These are phyloP conservation scores for Hydroisotoma schaefferi DNA, from an alignment of 2,888 invertebrate genomes.

Conservation along the genomic window DNA sequence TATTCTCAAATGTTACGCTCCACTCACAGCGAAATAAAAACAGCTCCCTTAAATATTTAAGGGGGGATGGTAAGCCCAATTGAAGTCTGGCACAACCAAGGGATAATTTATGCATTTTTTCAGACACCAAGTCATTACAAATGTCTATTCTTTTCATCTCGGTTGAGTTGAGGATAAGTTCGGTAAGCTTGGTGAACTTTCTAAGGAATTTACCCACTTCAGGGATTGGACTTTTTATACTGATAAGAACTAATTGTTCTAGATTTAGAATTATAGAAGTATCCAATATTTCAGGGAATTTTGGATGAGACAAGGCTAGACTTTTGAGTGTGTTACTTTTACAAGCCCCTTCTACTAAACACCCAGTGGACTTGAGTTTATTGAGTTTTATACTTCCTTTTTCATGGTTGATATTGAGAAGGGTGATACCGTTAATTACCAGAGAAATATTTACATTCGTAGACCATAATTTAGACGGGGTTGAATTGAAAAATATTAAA, in stretches of 20 bases:
- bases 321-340: slow-evolving; percentile 5
- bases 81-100: slow-evolving; percentile 7
- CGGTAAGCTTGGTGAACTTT: slow-evolving; percentile 22
- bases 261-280: slow-evolving; percentile 6
- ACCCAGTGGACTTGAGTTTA: slow-evolving; percentile 9
- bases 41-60: slow-evolving; percentile 14
- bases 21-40: slow-evolving; percentile 20
- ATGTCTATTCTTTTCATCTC: slow-evolving; percentile 11
- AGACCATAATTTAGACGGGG: slow-evolving; percentile 20
- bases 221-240: slow-evolving; percentile 4
- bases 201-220: slow-evolving; percentile 12
- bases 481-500: slow-evolving; percentile 26
- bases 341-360: slow-evolving; percentile 5
- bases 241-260: slow-evolving; percentile 17
- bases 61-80: slow-evolving; percentile 1
- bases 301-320: slow-evolving; percentile 15
- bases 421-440: slow-evolving; percentile 21
- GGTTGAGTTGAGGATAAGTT: slow-evolving; percentile 11
- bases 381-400: slow-evolving; percentile 12
- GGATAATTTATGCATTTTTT: slow-evolving; percentile 19
- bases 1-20: slow-evolving; percentile 23
- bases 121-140: slow-evolving; percentile 8
- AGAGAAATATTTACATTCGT: slow-evolving; percentile 18
- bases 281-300: slow-evolving; percentile 4
- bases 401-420: slow-evolving; percentile 13